Conservation (phyloP, 2,113 vertebrate genomes). For the Microtus ochrogaster region DNA sequence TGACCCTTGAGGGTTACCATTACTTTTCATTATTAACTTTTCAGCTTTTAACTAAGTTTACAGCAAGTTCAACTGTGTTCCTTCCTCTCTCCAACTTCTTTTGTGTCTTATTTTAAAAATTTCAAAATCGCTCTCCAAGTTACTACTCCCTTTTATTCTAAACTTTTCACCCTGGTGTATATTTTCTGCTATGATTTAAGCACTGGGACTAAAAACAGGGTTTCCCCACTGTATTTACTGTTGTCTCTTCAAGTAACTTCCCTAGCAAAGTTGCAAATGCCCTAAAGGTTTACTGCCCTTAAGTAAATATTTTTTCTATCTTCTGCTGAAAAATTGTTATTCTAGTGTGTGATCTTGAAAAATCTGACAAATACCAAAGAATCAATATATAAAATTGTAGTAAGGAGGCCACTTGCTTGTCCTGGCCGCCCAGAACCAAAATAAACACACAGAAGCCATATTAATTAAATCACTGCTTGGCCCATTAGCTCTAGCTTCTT, state of each 20-base stretch:
- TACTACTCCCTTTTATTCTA: background rate
- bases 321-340: background rate
- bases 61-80: background rate
- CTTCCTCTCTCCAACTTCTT: background rate
- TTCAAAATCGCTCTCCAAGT: background rate
- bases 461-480: too few species aligned
- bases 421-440: too few species aligned
- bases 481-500: too few species aligned
- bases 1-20: slow-evolving; percentile 20
- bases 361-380: background rate
- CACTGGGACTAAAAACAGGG: background rate
- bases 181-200: background rate
- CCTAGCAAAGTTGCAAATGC: background rate
- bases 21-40: slow-evolving; percentile 39
- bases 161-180: background rate
- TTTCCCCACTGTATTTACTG: background rate
- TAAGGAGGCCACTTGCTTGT: too few species aligned
- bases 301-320: background rate
- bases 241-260: background rate
- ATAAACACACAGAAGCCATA: too few species aligned
- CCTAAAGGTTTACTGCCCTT: background rate
- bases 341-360: slow-evolving; percentile 16
- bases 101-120: slow-evolving; percentile 21
- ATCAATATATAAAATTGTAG: background rate
- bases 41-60: slow-evolving; percentile 49